Base-by-base conservation (phyloP, 2,797 vertebrate genomes). In the Halcyon chelicuti region DNA sequence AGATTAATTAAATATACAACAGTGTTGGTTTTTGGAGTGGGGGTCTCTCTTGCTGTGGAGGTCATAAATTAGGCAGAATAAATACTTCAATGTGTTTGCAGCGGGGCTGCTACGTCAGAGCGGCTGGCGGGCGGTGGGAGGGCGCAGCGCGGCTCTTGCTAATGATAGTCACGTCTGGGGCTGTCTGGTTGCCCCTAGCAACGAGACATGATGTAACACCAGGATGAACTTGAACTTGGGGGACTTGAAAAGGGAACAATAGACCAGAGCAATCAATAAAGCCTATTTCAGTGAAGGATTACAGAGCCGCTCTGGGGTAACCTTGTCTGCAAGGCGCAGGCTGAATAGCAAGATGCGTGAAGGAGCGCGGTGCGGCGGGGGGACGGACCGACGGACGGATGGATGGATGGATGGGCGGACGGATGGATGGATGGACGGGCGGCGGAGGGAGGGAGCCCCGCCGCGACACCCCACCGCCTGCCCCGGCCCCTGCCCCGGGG, bases 141-240 rank as follows among this genome's bases (percentile, higher is more conserved):
- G 98, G 98, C 98, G 97, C 95, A 67, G 95, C 97, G 98, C 97
- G 94, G 97, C 98, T 98, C 98, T 99, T 99, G 99, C 98, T 98
- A 98, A 99, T 99, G 99, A 98, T 97, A 99, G 99, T 99, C 99
- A 99, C 99, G 99, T 99, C 99, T 99, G 97, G 95, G 98, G 98
- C 98, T 99, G 99, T 99, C 99, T 99, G 98, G 99, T 99, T 98
- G 99, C 99, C 98, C 94, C 19, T 97, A 98, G 99, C 99, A 99
- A 99, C 99, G 98, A 99, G 99, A 99, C 99, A 99, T 99, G 99
- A 99, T 99, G 99, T 99, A 99, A 99, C 99, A 98, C 98, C 97
- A 97, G 98, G 98, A 99, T 99, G 99, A 99, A 99, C 99, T 99
- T 99, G 99, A 99, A 99, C 99, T 99, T 98, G 98, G 98, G 98